Evolutionary conservation across 2,797 vertebrate species (phyloP).

Genomic region (Semotilus atromaculatus): DNA sequence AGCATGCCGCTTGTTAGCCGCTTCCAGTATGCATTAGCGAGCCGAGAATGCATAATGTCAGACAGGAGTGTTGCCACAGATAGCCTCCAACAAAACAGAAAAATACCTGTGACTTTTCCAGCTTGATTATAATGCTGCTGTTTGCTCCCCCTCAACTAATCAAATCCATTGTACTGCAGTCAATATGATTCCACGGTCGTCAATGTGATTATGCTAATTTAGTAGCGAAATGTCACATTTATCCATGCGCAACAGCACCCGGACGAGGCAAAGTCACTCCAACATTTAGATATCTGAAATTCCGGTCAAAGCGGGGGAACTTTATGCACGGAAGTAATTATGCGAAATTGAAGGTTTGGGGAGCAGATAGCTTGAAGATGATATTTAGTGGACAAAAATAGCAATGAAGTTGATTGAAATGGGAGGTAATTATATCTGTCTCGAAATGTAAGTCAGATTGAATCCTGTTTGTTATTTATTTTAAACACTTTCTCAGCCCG

Average conservation of each 20-base stretch:
- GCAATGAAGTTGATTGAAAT: slow-evolving; percentile 76
- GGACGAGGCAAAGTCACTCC: slow-evolving; percentile 63
- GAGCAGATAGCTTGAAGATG: slow-evolving; percentile 70
- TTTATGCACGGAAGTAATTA: slow-evolving; percentile 76
- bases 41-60: slow-evolving; percentile 48
- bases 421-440: slow-evolving; percentile 72
- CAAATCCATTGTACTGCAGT: slow-evolving; percentile 79
- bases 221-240: slow-evolving; percentile 79
- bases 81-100: slow-evolving; percentile 59
- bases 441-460: slow-evolving; percentile 52
- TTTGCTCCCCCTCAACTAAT: slow-evolving; percentile 76
- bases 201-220: slow-evolving; percentile 80
- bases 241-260: slow-evolving; percentile 66
- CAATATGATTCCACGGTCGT: slow-evolving; percentile 75
- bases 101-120: slow-evolving; percentile 65
- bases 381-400: slow-evolving; percentile 72
- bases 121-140: slow-evolving; percentile 74
- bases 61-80: slow-evolving; percentile 53
- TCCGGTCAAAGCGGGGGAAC: slow-evolving; percentile 70
- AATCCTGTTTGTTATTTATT: slow-evolving; percentile 39
- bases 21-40: slow-evolving; percentile 44
- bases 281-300: slow-evolving; percentile 77
- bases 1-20: slow-evolving; percentile 49
- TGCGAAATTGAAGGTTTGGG: slow-evolving; percentile 77
- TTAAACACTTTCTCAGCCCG: slow-evolving; percentile 35